phyloP scores from a whole-genome alignment of 2,797 vertebrate species.

The Margarornis squamiger region DNA sequence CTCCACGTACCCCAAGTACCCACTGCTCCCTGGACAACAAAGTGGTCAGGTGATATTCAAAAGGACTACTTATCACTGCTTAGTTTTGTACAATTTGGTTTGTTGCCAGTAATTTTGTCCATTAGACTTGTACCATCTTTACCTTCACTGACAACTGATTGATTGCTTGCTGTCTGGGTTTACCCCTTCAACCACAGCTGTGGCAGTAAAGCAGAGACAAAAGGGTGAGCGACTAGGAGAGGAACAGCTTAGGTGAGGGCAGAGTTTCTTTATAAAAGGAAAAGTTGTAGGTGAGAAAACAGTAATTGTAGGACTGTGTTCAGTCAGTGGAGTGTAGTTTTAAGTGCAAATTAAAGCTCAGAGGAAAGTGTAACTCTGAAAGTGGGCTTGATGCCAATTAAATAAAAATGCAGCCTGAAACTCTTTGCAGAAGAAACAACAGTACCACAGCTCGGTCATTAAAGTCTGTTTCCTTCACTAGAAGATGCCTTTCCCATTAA shows the following conservation, averaged over 20 bases:
- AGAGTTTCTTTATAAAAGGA: not conserved
- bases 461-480: constrained; percentile 22
- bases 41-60: not conserved
- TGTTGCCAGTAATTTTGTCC: not conserved
- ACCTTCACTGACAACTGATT: not conserved
- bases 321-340: not conserved
- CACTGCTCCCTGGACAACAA: not conserved
- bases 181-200: not conserved
- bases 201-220: not conserved
- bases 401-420: constrained; percentile 36
- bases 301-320: not conserved
- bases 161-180: not conserved
- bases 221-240: not conserved
- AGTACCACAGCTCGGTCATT: not conserved
- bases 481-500: constrained; percentile 31
- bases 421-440: not conserved
- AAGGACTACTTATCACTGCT: not conserved
- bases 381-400: constrained; percentile 6
- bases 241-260: not conserved
- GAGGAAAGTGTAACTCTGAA: not conserved
- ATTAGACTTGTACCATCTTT: not conserved
- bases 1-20: too few species aligned
- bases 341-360: constrained; percentile 28
- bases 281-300: not conserved
- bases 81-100: not conserved